Evolutionary conservation across 2,113 vertebrate genomes (phyloP).

Genomic region (Dryoscopus gambensis): DNA sequence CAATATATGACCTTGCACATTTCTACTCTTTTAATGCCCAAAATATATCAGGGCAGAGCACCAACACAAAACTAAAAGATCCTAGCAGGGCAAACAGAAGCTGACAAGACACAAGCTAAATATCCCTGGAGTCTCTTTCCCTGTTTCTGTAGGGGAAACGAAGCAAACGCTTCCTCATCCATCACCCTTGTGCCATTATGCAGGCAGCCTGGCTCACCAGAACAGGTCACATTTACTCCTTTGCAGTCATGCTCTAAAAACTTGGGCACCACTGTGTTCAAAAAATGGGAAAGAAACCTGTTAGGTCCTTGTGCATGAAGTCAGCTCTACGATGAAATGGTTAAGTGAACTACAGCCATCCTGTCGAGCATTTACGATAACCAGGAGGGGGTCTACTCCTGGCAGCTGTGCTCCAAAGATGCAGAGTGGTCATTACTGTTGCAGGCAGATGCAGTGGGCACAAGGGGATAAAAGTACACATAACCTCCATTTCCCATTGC

Average conservation of each 20-base stretch:
- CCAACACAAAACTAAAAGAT: not conserved
- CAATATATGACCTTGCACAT: not conserved
- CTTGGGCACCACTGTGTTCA: not conserved
- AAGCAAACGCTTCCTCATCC: not conserved
- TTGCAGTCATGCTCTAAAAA: not conserved
- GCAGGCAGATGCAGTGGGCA: not conserved
- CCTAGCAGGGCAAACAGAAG: not conserved
- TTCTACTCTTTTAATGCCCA: not conserved
- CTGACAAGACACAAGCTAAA: not conserved
- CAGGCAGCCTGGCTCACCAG: not conserved
- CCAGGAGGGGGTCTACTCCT: not conserved
- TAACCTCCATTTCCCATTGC: not conserved
- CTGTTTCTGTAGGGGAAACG: not conserved
- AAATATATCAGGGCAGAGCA: not conserved
- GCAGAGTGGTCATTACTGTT: not conserved
- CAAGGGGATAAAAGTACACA: not conserved
- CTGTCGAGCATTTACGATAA: fast-evolving
- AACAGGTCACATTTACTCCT: not conserved
- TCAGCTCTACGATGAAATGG: not conserved
- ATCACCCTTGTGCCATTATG: not conserved
- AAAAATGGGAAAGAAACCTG: not conserved
- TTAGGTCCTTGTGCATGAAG: not conserved
- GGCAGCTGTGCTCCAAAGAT: not conserved
- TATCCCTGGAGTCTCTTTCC: not conserved
- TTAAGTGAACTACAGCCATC: not conserved